Percentiles rank a stretch among this genome's conserved stretches.
Evolutionary conservation across 2,113 vertebrate genomes (phyloP).

Genomic region (Ammodytes marinus): DNA sequence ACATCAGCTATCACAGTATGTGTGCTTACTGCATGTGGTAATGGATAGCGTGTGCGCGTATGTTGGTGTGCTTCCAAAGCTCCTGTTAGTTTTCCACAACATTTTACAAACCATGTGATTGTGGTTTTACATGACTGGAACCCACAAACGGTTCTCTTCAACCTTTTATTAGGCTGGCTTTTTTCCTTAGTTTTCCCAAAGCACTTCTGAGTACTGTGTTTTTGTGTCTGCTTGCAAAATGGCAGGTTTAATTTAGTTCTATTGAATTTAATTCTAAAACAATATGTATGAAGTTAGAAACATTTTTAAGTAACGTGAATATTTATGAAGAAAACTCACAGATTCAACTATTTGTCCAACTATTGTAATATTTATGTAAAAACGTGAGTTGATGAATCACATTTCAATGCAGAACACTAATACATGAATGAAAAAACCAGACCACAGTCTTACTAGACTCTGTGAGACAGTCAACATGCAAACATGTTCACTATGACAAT

Average conservation of each 20-base stretch:
- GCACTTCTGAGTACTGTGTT: background rate
- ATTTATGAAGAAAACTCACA: background rate
- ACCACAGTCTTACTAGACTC: background rate
- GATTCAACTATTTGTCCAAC: background rate
- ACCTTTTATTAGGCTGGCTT: conserved; percentile 42
- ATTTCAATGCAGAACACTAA: background rate
- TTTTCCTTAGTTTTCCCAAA: conserved; percentile 6
- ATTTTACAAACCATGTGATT: conserved; percentile 55
- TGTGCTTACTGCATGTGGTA: conserved; percentile 40
- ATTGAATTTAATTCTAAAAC: background rate
- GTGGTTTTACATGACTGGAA: conserved; percentile 60
- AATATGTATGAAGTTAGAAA: background rate
- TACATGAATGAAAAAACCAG: background rate
- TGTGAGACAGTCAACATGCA: background rate
- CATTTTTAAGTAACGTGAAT: background rate
- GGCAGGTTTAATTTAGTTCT: background rate
- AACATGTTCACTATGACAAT: background rate
- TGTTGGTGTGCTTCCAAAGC: conserved; percentile 38
- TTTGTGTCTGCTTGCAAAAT: background rate
- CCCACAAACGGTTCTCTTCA: conserved; percentile 24
- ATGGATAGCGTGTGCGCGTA: conserved; percentile 11
- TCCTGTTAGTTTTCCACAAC: conserved; percentile 60
- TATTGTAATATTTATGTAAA: background rate
- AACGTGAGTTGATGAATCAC: background rate
- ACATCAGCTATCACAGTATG: conserved; percentile 48